Evolutionary conservation across 2,113 vertebrate genomes (phyloP), one percentile per base, ranked within the genome.

Genomic region (Chloropsis cyanopogon): DNA sequence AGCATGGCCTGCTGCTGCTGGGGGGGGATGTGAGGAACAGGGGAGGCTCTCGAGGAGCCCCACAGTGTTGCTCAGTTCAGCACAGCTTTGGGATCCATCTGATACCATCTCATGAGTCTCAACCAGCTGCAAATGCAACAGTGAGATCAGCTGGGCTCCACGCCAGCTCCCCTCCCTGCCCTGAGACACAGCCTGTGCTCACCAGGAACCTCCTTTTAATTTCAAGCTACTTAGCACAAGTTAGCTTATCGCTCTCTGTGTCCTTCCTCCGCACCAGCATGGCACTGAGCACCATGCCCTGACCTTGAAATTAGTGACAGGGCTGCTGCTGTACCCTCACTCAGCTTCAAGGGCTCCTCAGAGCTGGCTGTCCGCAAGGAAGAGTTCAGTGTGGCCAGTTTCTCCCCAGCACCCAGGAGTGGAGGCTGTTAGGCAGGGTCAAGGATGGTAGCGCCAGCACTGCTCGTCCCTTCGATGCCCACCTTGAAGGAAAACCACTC

Each of bases 391-490:
- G 5, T 0, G 4, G 53, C 10, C 2, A 2, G 11, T 13, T 25
- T 29, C 16, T 50, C 17, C 29, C 18, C 2, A 4, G 13, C 4
- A 11, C 8, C 22, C 13, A 37, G 26, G 28, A 12, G 8, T 17
- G 9, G 11, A 6, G 8, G 8, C 37, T 21, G 21, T 22, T 4
- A 1, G 15, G 28, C 53, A 52, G 11, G 11, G n/a, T n/a, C 23
- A 37, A 61, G n/a, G 15, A 31, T 22, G 44, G 14, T 23, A 35
- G 33, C 0, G 0, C 19, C 49, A 59, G 52, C 5, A 2, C 46
- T 12, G 28, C 53, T n/a, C 1, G 0, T 7, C 26, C n/a, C 35
- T 79, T 28, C 0, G 0, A 33, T 2, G 12, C 10, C 12, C 6
- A 11, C 31, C 22, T 78, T 26, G 56, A 56, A 31, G 28, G 23